Base-by-base conservation (phyloP, 2,888 invertebrate genomes). In the Julus scanicus region DNA sequence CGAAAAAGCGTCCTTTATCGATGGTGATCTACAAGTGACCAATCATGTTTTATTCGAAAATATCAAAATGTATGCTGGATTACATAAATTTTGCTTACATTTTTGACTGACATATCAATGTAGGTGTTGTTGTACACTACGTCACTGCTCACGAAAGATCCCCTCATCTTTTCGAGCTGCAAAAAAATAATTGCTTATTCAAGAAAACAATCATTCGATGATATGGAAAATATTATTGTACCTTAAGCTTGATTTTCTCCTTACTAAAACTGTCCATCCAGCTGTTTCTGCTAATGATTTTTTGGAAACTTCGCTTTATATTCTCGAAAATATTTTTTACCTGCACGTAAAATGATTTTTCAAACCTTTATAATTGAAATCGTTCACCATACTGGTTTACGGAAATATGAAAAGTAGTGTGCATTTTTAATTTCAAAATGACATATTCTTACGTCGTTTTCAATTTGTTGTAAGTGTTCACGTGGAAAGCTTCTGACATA, bases 401-500 rank as follows among this genome's bases (percentile, higher is more conserved):
- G n/a, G n/a, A n/a, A n/a, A n/a, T n/a, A n/a, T n/a, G n/a, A n/a
- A n/a, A n/a, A n/a, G n/a, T n/a, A n/a, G n/a, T n/a, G n/a, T n/a
- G n/a, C n/a, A n/a, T n/a, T n/a, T n/a, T n/a, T n/a, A n/a, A n/a
- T n/a, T 83, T 39, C 83, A 39, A 29, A 83, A 8, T 83, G 3
- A 5, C 11, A 6, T 17, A 6, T 4, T n/a, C 90, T 90, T 89
- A 93, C 93, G 91, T 92, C 92, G 87, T 91, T 91, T 20, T 92
- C 91, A 84, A 93, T 91, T 87, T 91, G 91, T 83, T 92, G 91
- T 86, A 93, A 90, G 90, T 92, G 92, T 84, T 91, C 91, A 40
- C 92, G 91, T 80, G 92, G 91, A 90, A 92, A 93, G 89, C 93
- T 93, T 85, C 92, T 92, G 63, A 93, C 92, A 89, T 93, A 93